These are phyloP conservation scores for Camponotus floridanus DNA, from an alignment of 1,140 invertebrate genomes.

Conservation along the genomic window DNA sequence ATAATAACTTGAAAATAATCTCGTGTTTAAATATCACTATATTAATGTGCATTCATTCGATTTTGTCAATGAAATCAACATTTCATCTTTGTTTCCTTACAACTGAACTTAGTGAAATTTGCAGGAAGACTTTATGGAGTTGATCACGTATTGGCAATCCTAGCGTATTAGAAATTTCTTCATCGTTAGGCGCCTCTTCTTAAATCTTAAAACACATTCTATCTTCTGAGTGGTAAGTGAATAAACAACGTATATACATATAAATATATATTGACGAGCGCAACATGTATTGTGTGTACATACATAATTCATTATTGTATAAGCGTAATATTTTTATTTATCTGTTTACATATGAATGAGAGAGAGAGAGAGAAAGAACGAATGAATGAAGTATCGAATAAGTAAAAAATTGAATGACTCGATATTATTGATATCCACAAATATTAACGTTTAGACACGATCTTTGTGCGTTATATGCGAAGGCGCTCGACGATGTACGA, in stretches of 20 bases:
- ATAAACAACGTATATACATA: conserved; percentile 50
- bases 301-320: conserved; percentile 82
- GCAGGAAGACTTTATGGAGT: conserved; percentile 85
- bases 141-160: conserved; percentile 80
- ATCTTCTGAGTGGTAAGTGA: conserved; percentile 80
- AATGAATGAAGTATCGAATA: too few relatives aligned
- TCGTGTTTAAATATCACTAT: background rate
- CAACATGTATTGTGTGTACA: conserved; percentile 86
- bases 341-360: conserved; percentile 63
- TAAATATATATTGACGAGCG: conserved; percentile 70
- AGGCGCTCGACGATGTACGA: conserved; percentile 17
- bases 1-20: background rate
- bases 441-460: conserved; percentile 22
- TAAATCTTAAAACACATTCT: conserved; percentile 77
- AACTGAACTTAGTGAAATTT: conserved; percentile 61
- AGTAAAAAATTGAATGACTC: background rate
- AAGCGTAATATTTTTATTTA: conserved; percentile 86
- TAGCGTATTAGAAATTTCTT: conserved; percentile 76
- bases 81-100: background rate
- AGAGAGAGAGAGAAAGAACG: background rate
- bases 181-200: conserved; percentile 76
- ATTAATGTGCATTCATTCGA: background rate
- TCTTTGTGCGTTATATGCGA: background rate
- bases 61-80: conserved; percentile 11
- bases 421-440: conserved; percentile 36